Percentiles rank a stretch among this genome's conserved stretches.
phyloP scores from a whole-genome alignment of 2,113 vertebrate genomes.

The Raja brachyura region DNA sequence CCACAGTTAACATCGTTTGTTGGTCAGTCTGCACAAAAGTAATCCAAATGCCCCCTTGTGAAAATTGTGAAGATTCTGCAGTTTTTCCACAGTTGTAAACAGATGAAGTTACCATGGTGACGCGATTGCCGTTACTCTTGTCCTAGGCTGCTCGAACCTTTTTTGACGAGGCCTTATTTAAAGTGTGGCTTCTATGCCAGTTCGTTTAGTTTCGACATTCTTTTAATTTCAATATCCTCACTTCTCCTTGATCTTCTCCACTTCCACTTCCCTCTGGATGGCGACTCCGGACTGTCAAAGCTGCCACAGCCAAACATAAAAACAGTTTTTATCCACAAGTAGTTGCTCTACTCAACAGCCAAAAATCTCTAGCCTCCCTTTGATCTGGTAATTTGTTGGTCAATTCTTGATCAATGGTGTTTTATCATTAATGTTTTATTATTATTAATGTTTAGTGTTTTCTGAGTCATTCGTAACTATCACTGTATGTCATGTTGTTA shows the following conservation, averaged over 20 bases:
- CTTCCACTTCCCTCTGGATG: neutral
- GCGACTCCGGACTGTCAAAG: too few relatives aligned
- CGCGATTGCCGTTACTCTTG: neutral
- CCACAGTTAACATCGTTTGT: neutral
- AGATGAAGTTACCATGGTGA: neutral
- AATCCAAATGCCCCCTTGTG: neutral
- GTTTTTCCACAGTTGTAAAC: neutral
- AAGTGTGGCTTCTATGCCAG: neutral
- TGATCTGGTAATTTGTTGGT: too few relatives aligned
- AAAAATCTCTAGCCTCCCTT: too few relatives aligned
- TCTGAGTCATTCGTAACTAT: too few relatives aligned
- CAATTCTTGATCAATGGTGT: too few relatives aligned
- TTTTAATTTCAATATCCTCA: neutral
- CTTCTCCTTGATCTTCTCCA: neutral
- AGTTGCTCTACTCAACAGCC: too few relatives aligned
- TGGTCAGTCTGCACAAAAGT: neutral
- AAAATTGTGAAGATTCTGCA: neutral
- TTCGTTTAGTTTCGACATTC: neutral
- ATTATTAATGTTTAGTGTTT: too few relatives aligned
- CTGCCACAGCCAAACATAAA: too few relatives aligned
- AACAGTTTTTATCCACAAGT: too few relatives aligned
- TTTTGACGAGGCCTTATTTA: neutral
- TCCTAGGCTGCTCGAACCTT: neutral
- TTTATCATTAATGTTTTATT: too few relatives aligned
- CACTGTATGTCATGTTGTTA: too few relatives aligned